Evolutionary conservation across 2,797 vertebrate genomes (phyloP).

Genomic region (Serranus cabrilla): DNA sequence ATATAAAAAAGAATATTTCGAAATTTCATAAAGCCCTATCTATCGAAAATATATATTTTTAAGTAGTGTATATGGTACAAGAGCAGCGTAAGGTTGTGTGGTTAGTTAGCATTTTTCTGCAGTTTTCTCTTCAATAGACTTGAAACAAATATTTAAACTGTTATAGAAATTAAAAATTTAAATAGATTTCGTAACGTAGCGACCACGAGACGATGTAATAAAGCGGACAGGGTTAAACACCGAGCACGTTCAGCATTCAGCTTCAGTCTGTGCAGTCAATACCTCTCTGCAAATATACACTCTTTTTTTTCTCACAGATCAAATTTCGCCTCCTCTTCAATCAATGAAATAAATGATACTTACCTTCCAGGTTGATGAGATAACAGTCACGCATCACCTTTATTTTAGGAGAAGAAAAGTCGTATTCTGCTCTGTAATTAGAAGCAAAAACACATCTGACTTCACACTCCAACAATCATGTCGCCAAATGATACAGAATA

Average conservation of each 20-base stretch:
- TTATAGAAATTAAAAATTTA: neutral
- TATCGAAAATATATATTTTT: neutral
- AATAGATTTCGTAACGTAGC: neutral
- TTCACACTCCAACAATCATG: neutral
- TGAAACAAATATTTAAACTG: neutral
- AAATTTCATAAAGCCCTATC: neutral
- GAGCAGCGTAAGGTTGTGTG: neutral
- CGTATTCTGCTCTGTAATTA: slow-evolving; percentile 10
- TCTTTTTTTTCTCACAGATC: neutral
- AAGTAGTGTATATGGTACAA: neutral
- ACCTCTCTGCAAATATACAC: slow-evolving; percentile 5
- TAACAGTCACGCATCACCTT: slow-evolving; percentile 53
- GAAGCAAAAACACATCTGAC: neutral
- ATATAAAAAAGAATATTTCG: neutral
- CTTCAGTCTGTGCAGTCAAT: slow-evolving; percentile 12
- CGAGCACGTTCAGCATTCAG: neutral
- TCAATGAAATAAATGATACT: slow-evolving; percentile 71
- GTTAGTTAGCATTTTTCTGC: neutral
- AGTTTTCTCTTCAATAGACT: neutral
- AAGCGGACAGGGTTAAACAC: neutral
- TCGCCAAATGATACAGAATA: slow-evolving; percentile 27
- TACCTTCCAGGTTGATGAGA: slow-evolving; percentile 66
- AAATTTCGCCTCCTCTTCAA: slow-evolving; percentile 23
- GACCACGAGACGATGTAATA: neutral
- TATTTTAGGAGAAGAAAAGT: slow-evolving; percentile 10